Evolutionary conservation across 1,140 invertebrate species (phyloP), one percentile per base, ranked within the genome.

Genomic region (Conus betulinus): DNA sequence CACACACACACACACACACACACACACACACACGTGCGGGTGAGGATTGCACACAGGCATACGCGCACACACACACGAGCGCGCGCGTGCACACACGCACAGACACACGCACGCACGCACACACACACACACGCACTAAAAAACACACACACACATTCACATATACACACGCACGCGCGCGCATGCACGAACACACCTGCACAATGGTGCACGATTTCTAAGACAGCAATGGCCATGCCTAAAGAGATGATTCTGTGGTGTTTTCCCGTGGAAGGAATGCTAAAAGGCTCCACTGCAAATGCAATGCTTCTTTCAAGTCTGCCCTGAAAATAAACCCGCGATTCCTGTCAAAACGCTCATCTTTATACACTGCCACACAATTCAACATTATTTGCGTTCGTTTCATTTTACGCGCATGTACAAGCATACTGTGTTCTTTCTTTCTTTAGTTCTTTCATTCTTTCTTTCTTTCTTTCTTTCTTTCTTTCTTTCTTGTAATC

Each of bases 61-160:
- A 39, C 39, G 39, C 8, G 3, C n/a, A 78, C 7, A 78, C 76
- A 39, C 76, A 51, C 76, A 51, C 76, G 15, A 78, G n/a, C 76
- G 39, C 76, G 39, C 76, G 39, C 76, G 8, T 6, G 53, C 79
- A 81, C 79, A 55, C 79, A 81, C 79, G 53, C 79, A 81, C 79
- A 81, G n/a, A n/a, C 76, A 78, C 11, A 78, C 76, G 39, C 76
- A 78, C 76, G 39, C 76, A 39, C 27, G 53, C 79, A 81, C 79
- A 55, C 79, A 81, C 79, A 55, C 79, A 81, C 79, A 81, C 79
- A 81, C 79, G 53, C 79, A 81, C 79, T 53, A 52, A 81, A 52
- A 81, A 7, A 81, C 79, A 53, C 79, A 81, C 79, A 81, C 78
- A 81, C 78, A 81, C 78, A 81, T 51, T 53, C 78, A 81, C 78